These are phyloP conservation scores for Anticlea derivata DNA, from an alignment of 2,888 invertebrate species.

Conservation along the genomic window DNA sequence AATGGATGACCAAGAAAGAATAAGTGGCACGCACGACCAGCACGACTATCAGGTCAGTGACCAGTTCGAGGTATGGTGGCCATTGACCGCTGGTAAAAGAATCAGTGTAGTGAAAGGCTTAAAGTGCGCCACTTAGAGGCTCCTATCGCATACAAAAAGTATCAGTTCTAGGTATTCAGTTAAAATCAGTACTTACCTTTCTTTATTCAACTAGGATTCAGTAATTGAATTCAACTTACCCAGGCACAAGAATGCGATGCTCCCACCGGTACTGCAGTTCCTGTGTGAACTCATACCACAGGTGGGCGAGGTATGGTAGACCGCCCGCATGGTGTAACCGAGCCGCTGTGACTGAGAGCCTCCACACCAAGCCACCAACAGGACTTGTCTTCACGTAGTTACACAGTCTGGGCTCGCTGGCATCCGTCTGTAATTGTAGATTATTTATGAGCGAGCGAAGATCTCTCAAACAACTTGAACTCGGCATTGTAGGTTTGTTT, in stretches of 20 bases:
- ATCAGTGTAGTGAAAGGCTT: no score
- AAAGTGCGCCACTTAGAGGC: no score
- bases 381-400: conserved; percentile 90
- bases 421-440: conserved; percentile 70
- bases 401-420: conserved; percentile 65
- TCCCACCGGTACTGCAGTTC: conserved; percentile 97
- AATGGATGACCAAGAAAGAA: no score
- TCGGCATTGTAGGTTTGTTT: no score
- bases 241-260: conserved; percentile 89
- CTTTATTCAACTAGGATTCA: background rate
- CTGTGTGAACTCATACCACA: conserved; percentile 97
- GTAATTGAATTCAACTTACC: conserved; percentile 85
- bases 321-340: conserved; percentile 90
- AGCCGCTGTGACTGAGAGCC: conserved; percentile 89
- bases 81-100: no score
- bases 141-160: no score
- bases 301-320: conserved; percentile 91
- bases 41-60: no score
- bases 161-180: no score
- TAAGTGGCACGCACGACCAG: no score
- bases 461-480: no score
- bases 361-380: conserved; percentile 90
- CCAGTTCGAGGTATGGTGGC: no score
- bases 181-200: background rate
- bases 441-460: no score